A percentile compares a stretch with the other conserved stretches of the same genome.
Conservation (phyloP, 1,140 invertebrate species). For the Chionoecetes opilio region DNA sequence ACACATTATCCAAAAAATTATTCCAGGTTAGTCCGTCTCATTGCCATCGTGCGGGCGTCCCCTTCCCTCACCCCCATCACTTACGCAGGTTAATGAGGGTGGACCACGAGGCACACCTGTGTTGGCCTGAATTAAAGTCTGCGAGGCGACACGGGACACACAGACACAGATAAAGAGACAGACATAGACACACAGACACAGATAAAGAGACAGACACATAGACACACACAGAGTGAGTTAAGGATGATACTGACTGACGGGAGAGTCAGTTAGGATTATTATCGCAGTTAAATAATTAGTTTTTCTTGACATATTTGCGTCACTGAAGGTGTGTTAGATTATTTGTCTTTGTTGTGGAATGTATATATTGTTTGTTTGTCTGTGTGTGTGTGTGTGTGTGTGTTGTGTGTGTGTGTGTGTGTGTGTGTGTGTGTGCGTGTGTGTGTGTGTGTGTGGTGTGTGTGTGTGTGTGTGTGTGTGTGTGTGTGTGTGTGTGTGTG, state of each 20-base stretch:
- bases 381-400: not conserved
- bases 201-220: not conserved
- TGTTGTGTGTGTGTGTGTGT: conserved; percentile 20
- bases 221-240: not conserved
- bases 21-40: not conserved
- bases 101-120: not conserved
- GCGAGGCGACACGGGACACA: not conserved
- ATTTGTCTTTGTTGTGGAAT: not conserved
- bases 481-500: not conserved
- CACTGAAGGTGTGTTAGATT: not conserved
- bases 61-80: not conserved
- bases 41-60: not conserved
- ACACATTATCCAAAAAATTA: not conserved
- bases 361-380: not conserved
- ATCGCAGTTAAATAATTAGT: not conserved
- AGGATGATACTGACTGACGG: not conserved
- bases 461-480: conserved; percentile 12
- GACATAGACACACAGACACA: not conserved
- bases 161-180: not conserved
- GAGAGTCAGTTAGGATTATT: not conserved
- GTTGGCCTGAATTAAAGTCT: not conserved
- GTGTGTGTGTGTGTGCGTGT: conserved; percentile 7
- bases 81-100: not conserved
- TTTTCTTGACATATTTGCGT: not conserved
- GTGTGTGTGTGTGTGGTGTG: not conserved